Percentiles rank a stretch among this genome's conserved stretches.
These are phyloP conservation scores for Caenorhabditis auriculariae DNA, from an alignment of 2,888 invertebrate species.

Conservation along the genomic window DNA sequence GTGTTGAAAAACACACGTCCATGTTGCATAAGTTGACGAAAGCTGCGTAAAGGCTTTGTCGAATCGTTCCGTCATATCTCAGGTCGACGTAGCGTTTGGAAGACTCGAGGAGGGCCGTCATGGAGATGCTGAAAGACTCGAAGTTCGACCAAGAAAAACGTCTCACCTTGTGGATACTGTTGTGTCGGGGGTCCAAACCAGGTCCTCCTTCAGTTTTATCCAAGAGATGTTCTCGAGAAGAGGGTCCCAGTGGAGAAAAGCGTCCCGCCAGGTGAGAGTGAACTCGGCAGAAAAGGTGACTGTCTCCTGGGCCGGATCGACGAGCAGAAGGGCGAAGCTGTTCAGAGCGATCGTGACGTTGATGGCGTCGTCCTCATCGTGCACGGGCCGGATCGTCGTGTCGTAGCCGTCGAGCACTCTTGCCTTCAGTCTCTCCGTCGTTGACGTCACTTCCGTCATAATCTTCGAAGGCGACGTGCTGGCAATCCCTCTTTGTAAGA, in stretches of 20 bases:
- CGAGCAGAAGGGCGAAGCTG: slow-evolving; percentile 14
- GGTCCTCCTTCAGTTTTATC: slow-evolving; percentile 40
- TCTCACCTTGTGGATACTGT: slow-evolving; percentile 30
- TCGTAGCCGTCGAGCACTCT: no score
- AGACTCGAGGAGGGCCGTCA: slow-evolving; percentile 17
- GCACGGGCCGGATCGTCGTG: slow-evolving; percentile 27
- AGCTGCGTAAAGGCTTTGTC: slow-evolving; percentile 34
- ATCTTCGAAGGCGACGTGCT: no score
- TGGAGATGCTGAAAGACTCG: slow-evolving; percentile 24
- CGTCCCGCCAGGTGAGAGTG: slow-evolving; percentile 37
- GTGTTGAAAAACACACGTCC: no score
- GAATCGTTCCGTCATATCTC: slow-evolving; percentile 30
- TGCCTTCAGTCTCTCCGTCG: no score
- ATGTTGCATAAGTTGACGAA: slow-evolving; percentile 43
- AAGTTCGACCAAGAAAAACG: not conserved
- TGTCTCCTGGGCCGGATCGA: slow-evolving; percentile 39
- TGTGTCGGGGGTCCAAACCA: slow-evolving; percentile 41
- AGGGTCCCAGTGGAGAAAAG: slow-evolving; percentile 34
- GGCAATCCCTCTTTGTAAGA: no score
- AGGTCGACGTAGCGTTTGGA: slow-evolving; percentile 34
- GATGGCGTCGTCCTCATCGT: slow-evolving; percentile 17
- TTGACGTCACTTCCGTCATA: no score
- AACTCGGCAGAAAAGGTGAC: slow-evolving; percentile 42
- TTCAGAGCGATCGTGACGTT: slow-evolving; percentile 28
- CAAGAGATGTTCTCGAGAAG: slow-evolving; percentile 26